These are phyloP conservation scores for Physocephala rufipes DNA, from an alignment of 2,888 invertebrate genomes.

Conservation along the genomic window DNA sequence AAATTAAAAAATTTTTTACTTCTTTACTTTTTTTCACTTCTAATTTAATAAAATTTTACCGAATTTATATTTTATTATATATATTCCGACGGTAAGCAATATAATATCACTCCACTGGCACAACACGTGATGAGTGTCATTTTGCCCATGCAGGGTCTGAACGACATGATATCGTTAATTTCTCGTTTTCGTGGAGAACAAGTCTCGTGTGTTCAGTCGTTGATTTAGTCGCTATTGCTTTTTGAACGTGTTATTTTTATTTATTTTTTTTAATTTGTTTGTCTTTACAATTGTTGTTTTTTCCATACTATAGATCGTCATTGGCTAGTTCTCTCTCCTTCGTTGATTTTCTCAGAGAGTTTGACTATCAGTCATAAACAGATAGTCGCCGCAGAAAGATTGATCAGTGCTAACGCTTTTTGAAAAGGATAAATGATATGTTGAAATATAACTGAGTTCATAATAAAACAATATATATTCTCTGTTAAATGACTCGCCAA, in stretches of 20 bases:
- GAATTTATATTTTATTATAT: too few species aligned
- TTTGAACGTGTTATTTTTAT: conserved; percentile 31
- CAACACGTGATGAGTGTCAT: too few species aligned
- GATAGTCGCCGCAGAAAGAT: conserved; percentile 49
- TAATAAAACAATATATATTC: neutral
- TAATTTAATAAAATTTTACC: too few species aligned
- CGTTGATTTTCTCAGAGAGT: conserved; percentile 48
- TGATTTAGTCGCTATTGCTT: neutral
- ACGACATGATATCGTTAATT: too few species aligned
- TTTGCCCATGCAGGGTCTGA: too few species aligned
- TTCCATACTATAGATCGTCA: conserved; percentile 35
- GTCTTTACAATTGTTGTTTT: too few species aligned
- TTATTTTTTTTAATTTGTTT: conserved; percentile 14
- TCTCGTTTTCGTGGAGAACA: neutral
- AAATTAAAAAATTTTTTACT: neutral
- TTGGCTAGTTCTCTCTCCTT: conserved; percentile 57
- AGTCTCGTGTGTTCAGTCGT: neutral
- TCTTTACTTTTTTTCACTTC: too few species aligned
- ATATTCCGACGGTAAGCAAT: too few species aligned
- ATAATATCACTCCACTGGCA: too few species aligned
- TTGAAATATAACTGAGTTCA: too few species aligned
- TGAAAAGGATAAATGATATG: too few species aligned
- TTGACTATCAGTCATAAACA: conserved; percentile 54
- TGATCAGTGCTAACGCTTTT: conserved; percentile 28
- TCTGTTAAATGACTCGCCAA: too few species aligned